Percentiles rank a stretch among this genome's conserved stretches.
phyloP scores from a whole-genome alignment of 2,797 vertebrate species.

The Liparis tanakae region DNA sequence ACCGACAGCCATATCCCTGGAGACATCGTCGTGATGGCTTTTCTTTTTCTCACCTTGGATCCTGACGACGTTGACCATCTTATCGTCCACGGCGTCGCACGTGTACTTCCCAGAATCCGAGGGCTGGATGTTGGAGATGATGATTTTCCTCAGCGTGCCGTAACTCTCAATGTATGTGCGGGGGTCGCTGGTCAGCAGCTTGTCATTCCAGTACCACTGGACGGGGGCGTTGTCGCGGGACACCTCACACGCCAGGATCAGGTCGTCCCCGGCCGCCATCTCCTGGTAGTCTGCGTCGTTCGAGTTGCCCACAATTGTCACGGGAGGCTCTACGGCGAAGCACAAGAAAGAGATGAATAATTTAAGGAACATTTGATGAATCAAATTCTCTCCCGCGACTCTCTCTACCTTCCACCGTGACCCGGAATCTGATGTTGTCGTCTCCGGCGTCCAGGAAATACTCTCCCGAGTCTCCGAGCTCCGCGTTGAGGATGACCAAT shows the following conservation, averaged over 20 bases:
- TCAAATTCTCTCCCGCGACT: background rate
- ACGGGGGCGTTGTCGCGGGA: slow-evolving; percentile 85
- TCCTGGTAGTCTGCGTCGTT: slow-evolving; percentile 71
- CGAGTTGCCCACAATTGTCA: slow-evolving; percentile 86
- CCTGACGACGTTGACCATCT: slow-evolving; percentile 86
- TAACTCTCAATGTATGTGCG: slow-evolving; percentile 86
- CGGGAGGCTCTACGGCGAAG: slow-evolving; percentile 83
- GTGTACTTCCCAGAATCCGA: slow-evolving; percentile 91
- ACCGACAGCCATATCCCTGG: background rate
- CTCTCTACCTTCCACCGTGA: slow-evolving; percentile 88
- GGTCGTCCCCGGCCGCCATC: slow-evolving; percentile 87
- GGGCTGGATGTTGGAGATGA: slow-evolving; percentile 80
- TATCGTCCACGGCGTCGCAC: slow-evolving; percentile 89
- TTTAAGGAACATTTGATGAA: background rate
- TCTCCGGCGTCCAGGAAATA: slow-evolving; percentile 89
- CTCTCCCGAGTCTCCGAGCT: slow-evolving; percentile 86
- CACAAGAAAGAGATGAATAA: background rate
- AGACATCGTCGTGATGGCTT: background rate
- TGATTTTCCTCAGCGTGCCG: slow-evolving; percentile 84
- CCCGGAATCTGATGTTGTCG: slow-evolving; percentile 89
- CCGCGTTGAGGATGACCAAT: slow-evolving; percentile 86
- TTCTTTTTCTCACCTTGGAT: slow-evolving; percentile 86
- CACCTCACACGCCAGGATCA: slow-evolving; percentile 89
- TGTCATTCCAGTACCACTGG: slow-evolving; percentile 93
- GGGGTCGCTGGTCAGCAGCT: slow-evolving; percentile 80